phyloP scores from a whole-genome alignment of 1,140 invertebrate genomes.

The Patella vulgata region DNA sequence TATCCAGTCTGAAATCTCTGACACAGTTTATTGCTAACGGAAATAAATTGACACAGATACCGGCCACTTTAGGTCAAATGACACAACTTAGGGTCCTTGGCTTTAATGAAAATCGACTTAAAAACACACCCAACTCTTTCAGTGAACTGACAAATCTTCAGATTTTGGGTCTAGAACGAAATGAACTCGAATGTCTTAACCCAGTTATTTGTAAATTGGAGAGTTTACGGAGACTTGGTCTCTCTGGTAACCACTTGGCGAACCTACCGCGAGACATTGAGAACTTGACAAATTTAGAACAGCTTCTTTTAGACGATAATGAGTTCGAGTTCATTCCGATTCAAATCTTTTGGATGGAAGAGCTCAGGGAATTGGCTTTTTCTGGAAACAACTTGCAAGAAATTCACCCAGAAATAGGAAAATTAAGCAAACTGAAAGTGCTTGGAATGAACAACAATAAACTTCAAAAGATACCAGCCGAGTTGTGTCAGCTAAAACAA shows the following conservation, averaged over 20 bases:
- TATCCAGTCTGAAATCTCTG: conserved; percentile 42
- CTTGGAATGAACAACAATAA: conserved; percentile 61
- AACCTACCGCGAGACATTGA: conserved; percentile 60
- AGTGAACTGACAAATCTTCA: conserved; percentile 33
- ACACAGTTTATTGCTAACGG: conserved; percentile 49
- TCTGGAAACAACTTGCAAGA: conserved; percentile 51
- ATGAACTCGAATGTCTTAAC: conserved; percentile 54
- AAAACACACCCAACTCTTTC: conserved; percentile 29
- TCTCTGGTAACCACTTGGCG: conserved; percentile 61
- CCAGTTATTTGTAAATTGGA: conserved; percentile 57
- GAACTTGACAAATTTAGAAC: conserved; percentile 52
- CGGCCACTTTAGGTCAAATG: conserved; percentile 45
- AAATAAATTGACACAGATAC: conserved; percentile 49
- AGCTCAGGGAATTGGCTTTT: conserved; percentile 50
- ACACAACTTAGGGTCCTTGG: conserved; percentile 42
- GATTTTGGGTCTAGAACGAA: conserved; percentile 55
- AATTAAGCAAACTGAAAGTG: conserved; percentile 46
- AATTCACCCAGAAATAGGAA: conserved; percentile 53
- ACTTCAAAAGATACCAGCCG: conserved; percentile 48
- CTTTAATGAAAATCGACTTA: conserved; percentile 55
- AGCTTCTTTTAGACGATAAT: conserved; percentile 61
- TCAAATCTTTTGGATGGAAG: conserved; percentile 58
- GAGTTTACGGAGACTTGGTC: conserved; percentile 45
- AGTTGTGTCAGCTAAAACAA: conserved; percentile 44
- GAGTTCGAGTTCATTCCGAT: conserved; percentile 63